Percentiles rank a stretch among this genome's conserved stretches.
Evolutionary conservation across 1,140 invertebrate genomes (phyloP).

Genomic region (Choristoneura fumiferana): DNA sequence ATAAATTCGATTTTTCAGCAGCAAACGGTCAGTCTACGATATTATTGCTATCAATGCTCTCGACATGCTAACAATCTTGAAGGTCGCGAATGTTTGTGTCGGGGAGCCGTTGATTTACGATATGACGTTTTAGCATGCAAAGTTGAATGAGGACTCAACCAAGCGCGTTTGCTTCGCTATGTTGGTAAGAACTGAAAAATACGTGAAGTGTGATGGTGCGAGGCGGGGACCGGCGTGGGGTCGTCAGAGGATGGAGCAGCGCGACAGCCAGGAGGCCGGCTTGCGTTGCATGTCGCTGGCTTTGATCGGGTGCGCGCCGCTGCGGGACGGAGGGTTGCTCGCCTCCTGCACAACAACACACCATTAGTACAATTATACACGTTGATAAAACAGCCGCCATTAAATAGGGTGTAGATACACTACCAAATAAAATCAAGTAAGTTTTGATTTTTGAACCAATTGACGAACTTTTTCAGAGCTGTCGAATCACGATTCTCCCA

Average conservation of each 20-base stretch:
- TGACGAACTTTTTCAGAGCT: no score
- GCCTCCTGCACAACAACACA: constrained; percentile 82
- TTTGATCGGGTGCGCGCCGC: constrained; percentile 84
- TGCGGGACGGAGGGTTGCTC: constrained; percentile 86
- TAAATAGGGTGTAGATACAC: no score
- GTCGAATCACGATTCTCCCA: no score
- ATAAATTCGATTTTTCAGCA: constrained; percentile 21
- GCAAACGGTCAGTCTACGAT: constrained; percentile 13
- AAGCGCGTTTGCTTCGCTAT: constrained; percentile 1
- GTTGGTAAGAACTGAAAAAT: constrained; percentile 5
- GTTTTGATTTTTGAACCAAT: no score
- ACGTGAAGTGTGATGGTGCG: constrained; percentile 22
- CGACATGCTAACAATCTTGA: background rate
- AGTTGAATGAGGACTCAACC: constrained; percentile 9
- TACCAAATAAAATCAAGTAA: no score
- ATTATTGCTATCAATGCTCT: constrained; percentile 6
- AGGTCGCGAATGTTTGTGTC: constrained; percentile 2
- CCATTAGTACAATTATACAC: no score
- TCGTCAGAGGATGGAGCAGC: constrained; percentile 88
- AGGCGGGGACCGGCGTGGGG: constrained; percentile 25
- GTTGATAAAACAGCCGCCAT: no score
- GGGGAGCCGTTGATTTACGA: constrained; percentile 1
- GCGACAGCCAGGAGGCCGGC: constrained; percentile 85
- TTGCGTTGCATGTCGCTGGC: constrained; percentile 85
- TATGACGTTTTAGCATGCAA: constrained; percentile 7